Conservation (phyloP, 1,140 invertebrate genomes). For the Neodiprion virginianus region DNA sequence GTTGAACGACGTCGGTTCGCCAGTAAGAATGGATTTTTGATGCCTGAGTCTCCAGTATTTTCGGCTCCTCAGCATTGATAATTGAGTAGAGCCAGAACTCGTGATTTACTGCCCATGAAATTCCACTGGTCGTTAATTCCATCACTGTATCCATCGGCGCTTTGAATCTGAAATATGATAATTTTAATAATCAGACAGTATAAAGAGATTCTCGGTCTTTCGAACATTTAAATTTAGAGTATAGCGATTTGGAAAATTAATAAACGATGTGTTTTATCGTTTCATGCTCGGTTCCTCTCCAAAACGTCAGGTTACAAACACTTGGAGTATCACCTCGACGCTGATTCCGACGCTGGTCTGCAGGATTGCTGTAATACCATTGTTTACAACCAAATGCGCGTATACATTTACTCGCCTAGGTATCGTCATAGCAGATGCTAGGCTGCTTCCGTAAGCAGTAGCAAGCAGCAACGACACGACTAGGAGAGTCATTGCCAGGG, state of each 20-base stretch:
- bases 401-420: constrained; percentile 50
- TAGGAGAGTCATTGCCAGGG: constrained; percentile 29
- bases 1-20: constrained; percentile 39
- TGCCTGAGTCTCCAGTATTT: constrained; percentile 43
- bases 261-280: too few species aligned
- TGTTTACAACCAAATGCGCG: too few species aligned
- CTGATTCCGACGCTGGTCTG: too few species aligned
- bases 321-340: too few species aligned
- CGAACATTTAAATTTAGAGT: neutral
- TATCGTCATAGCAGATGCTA: constrained; percentile 64
- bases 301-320: constrained; percentile 17
- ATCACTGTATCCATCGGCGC: constrained; percentile 60
- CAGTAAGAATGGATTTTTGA: constrained; percentile 43
- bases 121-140: constrained; percentile 59
- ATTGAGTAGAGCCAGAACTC: constrained; percentile 66
- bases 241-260: neutral
- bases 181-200: neutral
- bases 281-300: neutral
- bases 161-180: constrained; percentile 42
- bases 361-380: too few species aligned
- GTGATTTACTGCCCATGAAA: constrained; percentile 65
- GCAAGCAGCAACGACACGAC: constrained; percentile 54
- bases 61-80: constrained; percentile 54
- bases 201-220: neutral
- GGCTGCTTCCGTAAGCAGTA: constrained; percentile 63